Base-by-base conservation (phyloP, 2,797 vertebrate genomes). In the Lepilemur ruficaudatus region DNA sequence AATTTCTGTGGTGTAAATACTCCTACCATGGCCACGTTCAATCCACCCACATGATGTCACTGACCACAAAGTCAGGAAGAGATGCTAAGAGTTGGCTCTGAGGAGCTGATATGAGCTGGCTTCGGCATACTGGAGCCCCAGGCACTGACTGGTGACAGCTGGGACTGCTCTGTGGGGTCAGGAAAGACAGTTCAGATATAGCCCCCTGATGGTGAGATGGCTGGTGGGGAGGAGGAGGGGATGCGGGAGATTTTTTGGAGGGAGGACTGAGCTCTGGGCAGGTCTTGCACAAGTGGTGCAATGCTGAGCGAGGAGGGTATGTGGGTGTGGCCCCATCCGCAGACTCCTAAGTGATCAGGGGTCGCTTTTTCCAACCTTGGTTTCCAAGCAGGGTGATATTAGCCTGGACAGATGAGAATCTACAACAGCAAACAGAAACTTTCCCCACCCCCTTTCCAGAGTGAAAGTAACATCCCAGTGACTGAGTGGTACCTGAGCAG, bases 221-320 rank as follows among this genome's bases (percentile, higher is more conserved):
- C 73, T 59, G 38, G 15, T 3, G 14, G 52, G 35, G 67, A 76
- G 46, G 30, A 0, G 7, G 41, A 52, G 12, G 4, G 18, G 32
- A 57, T 1, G 22, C n/a, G 38, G 28, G 3, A 7, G 48, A 32
- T 7, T 52, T 59, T 89, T 3, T 8, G 3, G 78, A 69, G n/a
- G 48, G 22, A 0, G 11, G 12, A n/a, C 55, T 43, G 57, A 63
- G 59, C 43, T 35, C 93, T 32, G n/a, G 28, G 46, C 7, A 55
- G 10, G 17, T 3, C 11, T 70, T 6, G 5, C 48, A 52, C 43
- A 28, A 22, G 8, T 2, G 20, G 9, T 12, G 12, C 8, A 8
- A 4, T 28, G 41, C 61, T 0, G 1, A n/a, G 32, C 4, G 35
- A 78, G 35, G 20, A 67, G 20, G 15, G 6, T 0, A 35, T 13